Base-by-base conservation (phyloP, 1,140 invertebrate genomes). In the Arion vulgaris region DNA sequence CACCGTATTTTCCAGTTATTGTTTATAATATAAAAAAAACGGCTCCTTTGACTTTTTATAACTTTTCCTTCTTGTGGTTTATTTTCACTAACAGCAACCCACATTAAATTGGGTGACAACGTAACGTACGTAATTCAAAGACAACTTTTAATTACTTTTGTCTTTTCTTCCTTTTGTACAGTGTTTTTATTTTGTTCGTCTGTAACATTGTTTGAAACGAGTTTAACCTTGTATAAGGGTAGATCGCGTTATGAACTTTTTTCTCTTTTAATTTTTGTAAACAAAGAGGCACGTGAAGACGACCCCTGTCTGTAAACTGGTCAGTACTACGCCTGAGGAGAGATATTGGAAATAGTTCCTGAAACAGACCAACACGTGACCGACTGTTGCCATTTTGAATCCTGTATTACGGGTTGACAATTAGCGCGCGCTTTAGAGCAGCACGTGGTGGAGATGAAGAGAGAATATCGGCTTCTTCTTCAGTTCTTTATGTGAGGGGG, bases 351-450 rank as follows among this genome's bases (percentile, higher is more conserved):
- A 66, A 66, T 66, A 66, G 62, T 66, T 19, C 62, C 62, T 23
- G 62, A 28, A 66, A 66, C 62, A 66, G 62, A 32, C 62, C 62
- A 66, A 66, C 62, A 66, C 62, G 62, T 66, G 62, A 66, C 62
- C 62, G 62, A 23, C 62, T n/a, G 62, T 66, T 66, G 62, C 62
- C 62, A 32, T 32, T 66, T 66, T 66, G 62, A 66, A 66, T 34
- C 62, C 28, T 66, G 62, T 11, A 66, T 66, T 66, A 23, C 62
- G 62, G n/a, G 62, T 28, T 66, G 53, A 76, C 45, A 51, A 36
- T 53, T 53, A 49, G 45, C 0, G 41, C n/a, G 36, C n/a, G n/a
- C 38, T 49, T 9, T 41, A 28, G 39, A 49, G 72, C 45, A 41
- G 72, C 53, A 49, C 53, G 45, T 76, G 74, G 53, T 51, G 45